phyloP scores from a whole-genome alignment of 2,888 invertebrate species.

The Embidobia sp. region DNA sequence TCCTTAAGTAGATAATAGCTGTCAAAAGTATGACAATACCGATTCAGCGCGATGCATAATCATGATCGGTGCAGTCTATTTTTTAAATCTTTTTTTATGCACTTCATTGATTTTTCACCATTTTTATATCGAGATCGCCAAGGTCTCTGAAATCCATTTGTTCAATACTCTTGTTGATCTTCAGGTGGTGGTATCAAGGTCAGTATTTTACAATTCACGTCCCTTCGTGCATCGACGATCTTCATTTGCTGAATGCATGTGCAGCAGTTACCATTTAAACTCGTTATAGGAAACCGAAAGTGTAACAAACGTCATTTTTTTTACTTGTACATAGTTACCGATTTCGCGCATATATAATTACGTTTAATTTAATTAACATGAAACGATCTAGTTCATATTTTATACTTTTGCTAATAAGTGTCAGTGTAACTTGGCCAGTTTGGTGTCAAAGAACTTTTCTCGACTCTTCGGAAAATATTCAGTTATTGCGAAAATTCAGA shows the following conservation, averaged over 20 bases:
- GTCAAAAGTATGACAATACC: background rate
- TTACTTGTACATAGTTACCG: too few species aligned
- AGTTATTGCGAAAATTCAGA: slow-evolving; percentile 63
- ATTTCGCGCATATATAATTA: too few species aligned
- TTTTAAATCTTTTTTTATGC: slow-evolving; percentile 3
- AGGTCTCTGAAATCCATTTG: slow-evolving; percentile 45
- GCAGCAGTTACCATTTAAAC: slow-evolving; percentile 31
- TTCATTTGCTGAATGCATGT: slow-evolving; percentile 53
- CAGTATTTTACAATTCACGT: slow-evolving; percentile 56
- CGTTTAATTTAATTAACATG: background rate
- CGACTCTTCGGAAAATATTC: slow-evolving; percentile 67
- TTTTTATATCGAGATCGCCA: slow-evolving; percentile 28
- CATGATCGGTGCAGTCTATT: background rate
- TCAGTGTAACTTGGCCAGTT: background rate
- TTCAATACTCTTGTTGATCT: slow-evolving; percentile 43
- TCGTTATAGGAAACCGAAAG: slow-evolving; percentile 8
- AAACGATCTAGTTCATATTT: background rate
- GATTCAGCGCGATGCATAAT: background rate
- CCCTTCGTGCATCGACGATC: slow-evolving; percentile 54
- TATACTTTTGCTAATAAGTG: slow-evolving; percentile 16
- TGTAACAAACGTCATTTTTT: background rate
- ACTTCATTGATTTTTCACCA: slow-evolving; percentile 26
- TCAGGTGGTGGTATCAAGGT: slow-evolving; percentile 64
- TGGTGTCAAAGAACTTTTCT: slow-evolving; percentile 66
- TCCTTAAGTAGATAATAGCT: background rate